phyloP scores from a whole-genome alignment of 2,797 vertebrate genomes.

The Craterocephalus amniculus region DNA sequence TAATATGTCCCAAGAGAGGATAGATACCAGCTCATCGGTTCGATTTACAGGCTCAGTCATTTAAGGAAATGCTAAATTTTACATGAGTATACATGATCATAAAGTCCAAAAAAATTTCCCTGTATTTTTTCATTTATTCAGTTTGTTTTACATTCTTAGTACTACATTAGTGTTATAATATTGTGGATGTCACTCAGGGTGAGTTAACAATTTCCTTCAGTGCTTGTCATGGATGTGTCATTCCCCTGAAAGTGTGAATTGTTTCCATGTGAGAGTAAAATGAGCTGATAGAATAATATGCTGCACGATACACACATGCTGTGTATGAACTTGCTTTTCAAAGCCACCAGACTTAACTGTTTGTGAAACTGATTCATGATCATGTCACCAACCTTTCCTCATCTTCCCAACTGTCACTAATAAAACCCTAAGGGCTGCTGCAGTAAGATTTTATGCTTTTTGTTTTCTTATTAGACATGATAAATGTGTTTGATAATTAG shows the following conservation, averaged over 20 bases:
- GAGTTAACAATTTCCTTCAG: neutral
- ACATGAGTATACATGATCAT: neutral
- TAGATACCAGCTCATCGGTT: neutral
- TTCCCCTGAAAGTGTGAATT: neutral
- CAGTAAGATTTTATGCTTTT: neutral
- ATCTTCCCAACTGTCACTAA: constrained; percentile 36
- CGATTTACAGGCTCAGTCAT: neutral
- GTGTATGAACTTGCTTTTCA: constrained; percentile 5
- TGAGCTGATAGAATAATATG: too few relatives aligned
- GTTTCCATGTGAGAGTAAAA: neutral
- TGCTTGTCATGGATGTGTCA: neutral
- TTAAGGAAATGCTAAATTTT: neutral
- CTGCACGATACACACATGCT: neutral
- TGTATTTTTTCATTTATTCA: too few relatives aligned
- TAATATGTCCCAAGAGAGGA: neutral
- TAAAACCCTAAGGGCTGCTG: constrained; percentile 31
- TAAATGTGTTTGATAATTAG: constrained; percentile 67
- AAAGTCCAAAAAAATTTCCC: neutral
- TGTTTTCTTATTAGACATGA: constrained; percentile 23
- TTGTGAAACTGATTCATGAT: constrained; percentile 62
- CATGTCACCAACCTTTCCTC: constrained; percentile 39
- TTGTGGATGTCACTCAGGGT: neutral
- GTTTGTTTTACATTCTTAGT: neutral
- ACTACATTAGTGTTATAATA: constrained; percentile 1
- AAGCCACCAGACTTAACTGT: neutral